Base-by-base conservation (phyloP, 2,797 vertebrate species). In the Rhadinocentrus ornatus region DNA sequence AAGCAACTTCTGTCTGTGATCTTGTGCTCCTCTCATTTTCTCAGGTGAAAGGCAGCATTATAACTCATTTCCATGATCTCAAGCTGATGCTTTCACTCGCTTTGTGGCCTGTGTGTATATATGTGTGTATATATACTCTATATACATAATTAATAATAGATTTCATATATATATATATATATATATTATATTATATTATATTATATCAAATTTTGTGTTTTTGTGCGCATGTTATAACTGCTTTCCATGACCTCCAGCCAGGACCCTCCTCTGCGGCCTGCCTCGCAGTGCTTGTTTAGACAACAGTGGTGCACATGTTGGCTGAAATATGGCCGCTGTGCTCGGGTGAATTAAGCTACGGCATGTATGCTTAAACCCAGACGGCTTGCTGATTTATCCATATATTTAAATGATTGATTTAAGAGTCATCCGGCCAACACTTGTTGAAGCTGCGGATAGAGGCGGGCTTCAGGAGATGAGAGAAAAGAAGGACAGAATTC, bases 281-380 rank as follows among this genome's bases (percentile, higher is more conserved):
- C 89, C 91, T 93, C 50, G 69, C 80, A 86, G 89, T 80, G 74
- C 91, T 92, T 95, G 93, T 95, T 95, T 95, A 92, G 93, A 95
- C 93, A 95, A 94, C 93, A 93, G 94, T 90, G 93, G 90, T 69
- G 92, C 94, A 94, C 93, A 94, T 94, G 93, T 94, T 91, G 91
- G 91, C 91, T 93, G 92, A 93, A 93, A 93, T 92, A 91, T 89
- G 87, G 92, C 89, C 31, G 87, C 90, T 85, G 84, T 67, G 87
- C 91, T 92, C 87, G 93, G 93, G 89, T 94, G 92, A 94, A 91
- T 94, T 91, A 90, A 89, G 89, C 93, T 86, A 84, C 84, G 90
- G 93, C 93, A 93, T 94, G 93, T 94, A 93, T 93, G 90, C 87
- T 91, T 88, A 87, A 89, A 91, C 89, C 85, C 83, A 92, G 91